Conservation (phyloP, 2,888 invertebrate genomes). For the Iselma pallidipennis region DNA sequence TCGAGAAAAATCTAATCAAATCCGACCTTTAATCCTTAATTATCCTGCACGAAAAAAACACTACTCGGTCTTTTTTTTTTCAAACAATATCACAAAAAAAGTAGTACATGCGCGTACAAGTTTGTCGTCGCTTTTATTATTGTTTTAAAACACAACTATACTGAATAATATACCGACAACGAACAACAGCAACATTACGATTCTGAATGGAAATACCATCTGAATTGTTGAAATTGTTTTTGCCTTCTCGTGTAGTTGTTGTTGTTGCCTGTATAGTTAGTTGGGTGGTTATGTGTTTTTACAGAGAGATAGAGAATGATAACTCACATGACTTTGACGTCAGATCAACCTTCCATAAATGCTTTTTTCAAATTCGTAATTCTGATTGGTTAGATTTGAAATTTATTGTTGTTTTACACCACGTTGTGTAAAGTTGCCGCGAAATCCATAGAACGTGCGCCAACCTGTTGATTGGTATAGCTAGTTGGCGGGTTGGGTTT, state of each 20-base stretch:
- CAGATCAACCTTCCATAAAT: constrained; percentile 30
- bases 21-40: not conserved
- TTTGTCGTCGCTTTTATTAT: not conserved
- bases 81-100: constrained; percentile 6
- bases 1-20: constrained; percentile 3
- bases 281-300: not conserved
- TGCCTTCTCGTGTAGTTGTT: constrained; percentile 41
- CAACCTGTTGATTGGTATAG: constrained; percentile 31
- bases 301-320: constrained; percentile 39
- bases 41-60: not conserved
- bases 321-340: constrained; percentile 55
- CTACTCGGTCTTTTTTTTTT: not conserved
- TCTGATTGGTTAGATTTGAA: constrained; percentile 13
- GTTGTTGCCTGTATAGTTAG: too few relatives aligned
- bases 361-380: not conserved
- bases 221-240: constrained; percentile 52
- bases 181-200: constrained; percentile 35
- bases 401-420: constrained; percentile 20
- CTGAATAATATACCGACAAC: not conserved
- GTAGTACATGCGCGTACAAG: not conserved
- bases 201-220: constrained; percentile 49
- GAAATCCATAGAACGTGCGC: constrained; percentile 16
- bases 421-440: constrained; percentile 20
- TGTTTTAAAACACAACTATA: not conserved
- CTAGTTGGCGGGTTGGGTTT: too few relatives aligned